Evolutionary conservation across 2,888 invertebrate genomes (phyloP).

Genomic region (Aelia acuminata): DNA sequence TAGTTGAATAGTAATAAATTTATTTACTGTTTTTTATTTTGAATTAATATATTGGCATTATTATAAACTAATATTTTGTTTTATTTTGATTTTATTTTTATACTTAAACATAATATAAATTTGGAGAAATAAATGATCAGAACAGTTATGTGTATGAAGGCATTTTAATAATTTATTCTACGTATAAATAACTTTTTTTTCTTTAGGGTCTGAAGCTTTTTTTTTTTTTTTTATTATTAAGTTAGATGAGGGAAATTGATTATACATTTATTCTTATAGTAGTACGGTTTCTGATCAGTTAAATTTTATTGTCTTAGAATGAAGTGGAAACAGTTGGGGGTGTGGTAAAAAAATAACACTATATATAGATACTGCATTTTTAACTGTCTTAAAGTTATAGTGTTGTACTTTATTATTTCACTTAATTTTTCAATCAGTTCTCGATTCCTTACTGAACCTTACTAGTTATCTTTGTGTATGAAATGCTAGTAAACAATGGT

Average conservation of each 20-base stretch:
- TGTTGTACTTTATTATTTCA: background rate
- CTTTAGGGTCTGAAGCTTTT: background rate
- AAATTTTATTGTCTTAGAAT: background rate
- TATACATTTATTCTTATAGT: background rate
- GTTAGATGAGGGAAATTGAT: background rate
- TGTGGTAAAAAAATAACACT: too few species aligned
- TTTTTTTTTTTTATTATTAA: background rate
- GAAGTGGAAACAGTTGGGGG: too few species aligned
- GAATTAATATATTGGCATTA: background rate
- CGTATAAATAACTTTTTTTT: background rate
- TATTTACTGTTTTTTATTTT: background rate
- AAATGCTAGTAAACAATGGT: too few species aligned
- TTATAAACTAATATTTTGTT: background rate
- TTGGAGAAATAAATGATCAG: background rate
- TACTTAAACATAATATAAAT: background rate
- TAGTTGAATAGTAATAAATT: constrained; percentile 54
- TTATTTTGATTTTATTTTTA: background rate
- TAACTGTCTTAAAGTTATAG: too few species aligned
- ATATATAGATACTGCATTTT: too few species aligned
- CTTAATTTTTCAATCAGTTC: background rate
- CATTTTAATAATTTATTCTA: background rate
- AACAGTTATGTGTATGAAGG: background rate
- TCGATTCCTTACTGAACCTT: background rate
- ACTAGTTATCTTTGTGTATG: too few species aligned
- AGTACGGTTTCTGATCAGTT: background rate